Evolutionary conservation across 2,113 vertebrate genomes (phyloP).

Genomic region (Strix uralensis): DNA sequence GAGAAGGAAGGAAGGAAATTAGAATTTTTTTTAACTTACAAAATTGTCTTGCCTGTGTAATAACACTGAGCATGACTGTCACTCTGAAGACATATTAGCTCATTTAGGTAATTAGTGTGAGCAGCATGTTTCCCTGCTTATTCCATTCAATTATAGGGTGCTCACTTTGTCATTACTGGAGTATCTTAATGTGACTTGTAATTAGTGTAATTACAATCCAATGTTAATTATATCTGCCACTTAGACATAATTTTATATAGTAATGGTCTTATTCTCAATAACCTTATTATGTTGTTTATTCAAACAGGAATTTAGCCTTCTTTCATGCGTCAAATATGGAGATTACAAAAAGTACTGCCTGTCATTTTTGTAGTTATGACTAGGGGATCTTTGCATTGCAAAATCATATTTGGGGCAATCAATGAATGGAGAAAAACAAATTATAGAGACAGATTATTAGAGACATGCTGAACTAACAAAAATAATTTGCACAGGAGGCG

Average conservation of each 20-base stretch:
- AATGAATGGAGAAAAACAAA: slow-evolving; percentile 72
- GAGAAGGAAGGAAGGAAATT: slow-evolving; percentile 71
- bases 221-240: slow-evolving; percentile 88
- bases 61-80: slow-evolving; percentile 79
- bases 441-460: slow-evolving; percentile 55
- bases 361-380: slow-evolving; percentile 72
- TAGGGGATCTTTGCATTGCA: slow-evolving; percentile 67
- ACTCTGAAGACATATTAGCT: slow-evolving; percentile 83
- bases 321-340: slow-evolving; percentile 80
- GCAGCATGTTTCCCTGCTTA: slow-evolving; percentile 84
- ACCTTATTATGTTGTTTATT: slow-evolving; percentile 85
- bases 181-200: slow-evolving; percentile 90
- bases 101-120: slow-evolving; percentile 86
- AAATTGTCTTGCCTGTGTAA: slow-evolving; percentile 77
- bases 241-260: slow-evolving; percentile 87
- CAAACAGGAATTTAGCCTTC: slow-evolving; percentile 86
- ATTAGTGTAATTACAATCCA: slow-evolving; percentile 92
- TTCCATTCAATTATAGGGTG: slow-evolving; percentile 85
- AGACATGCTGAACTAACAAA: slow-evolving; percentile 64
- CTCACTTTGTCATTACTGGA: slow-evolving; percentile 86
- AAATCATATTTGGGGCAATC: slow-evolving; percentile 77
- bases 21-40: slow-evolving; percentile 63
- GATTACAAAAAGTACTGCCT: slow-evolving; percentile 75
- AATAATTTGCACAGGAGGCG: slow-evolving; percentile 39
- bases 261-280: slow-evolving; percentile 82